phyloP scores from a whole-genome alignment of 2,113 vertebrate genomes.

The Dicrurus megarhynchus region DNA sequence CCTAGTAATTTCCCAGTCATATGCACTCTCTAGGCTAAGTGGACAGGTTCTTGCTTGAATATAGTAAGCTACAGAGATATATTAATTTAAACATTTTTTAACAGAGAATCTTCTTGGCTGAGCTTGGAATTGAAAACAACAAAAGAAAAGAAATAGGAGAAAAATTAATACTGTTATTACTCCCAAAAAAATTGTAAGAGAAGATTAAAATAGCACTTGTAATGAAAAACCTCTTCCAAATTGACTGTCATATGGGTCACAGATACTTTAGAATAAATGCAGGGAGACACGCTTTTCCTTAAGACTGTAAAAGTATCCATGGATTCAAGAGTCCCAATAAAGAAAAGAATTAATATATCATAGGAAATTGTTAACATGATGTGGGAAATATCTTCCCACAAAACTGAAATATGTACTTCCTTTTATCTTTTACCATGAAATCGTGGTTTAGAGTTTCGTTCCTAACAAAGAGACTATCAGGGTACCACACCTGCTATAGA shows the following conservation, averaged over 20 bases:
- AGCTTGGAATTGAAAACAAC: not conserved
- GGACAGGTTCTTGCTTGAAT: not conserved
- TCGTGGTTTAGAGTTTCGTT: not conserved
- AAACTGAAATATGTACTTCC: not conserved
- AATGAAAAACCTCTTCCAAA: not conserved
- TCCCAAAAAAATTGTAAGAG: not conserved
- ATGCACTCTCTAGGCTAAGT: not conserved
- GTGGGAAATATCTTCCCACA: not conserved
- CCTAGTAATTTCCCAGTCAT: not conserved
- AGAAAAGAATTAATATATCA: not conserved
- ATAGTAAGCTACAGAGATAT: not conserved
- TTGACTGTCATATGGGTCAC: not conserved
- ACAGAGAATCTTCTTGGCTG: not conserved
- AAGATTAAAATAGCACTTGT: not conserved
- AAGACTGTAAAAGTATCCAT: not conserved
- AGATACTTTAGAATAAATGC: not conserved
- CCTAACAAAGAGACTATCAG: not conserved
- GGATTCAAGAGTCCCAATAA: not conserved
- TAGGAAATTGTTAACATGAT: not conserved
- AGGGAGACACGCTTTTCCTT: not conserved
- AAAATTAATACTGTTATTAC: not conserved
- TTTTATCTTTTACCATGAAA: not conserved
- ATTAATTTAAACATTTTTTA: not conserved
- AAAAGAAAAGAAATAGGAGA: not conserved
- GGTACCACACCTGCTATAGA: not conserved